Percentiles rank a stretch among this genome's conserved stretches.
Conservation (phyloP, 37 sponge, comb jelly and placozoan species). For the Amphimedon queenslandica region DNA sequence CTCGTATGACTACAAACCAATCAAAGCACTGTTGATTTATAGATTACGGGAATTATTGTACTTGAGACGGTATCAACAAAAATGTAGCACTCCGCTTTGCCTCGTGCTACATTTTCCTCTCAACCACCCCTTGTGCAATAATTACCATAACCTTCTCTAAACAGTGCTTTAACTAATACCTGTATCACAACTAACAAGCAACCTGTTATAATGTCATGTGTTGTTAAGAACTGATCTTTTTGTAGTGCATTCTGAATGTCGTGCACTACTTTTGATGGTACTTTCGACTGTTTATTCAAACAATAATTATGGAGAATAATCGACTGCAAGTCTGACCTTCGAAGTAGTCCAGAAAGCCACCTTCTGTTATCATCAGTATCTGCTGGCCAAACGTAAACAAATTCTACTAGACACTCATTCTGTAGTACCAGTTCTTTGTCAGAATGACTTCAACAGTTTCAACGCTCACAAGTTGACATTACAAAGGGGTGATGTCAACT, state of each 20-base stretch:
- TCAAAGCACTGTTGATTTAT: too few species aligned
- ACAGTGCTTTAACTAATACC: too few species aligned
- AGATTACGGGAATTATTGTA: too few species aligned
- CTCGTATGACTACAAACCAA: too few species aligned
- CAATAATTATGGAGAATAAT: conserved; percentile 31
- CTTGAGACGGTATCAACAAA: too few species aligned
- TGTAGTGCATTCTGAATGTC: conserved; percentile 12
- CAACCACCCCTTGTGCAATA: too few species aligned
- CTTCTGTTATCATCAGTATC: conserved; percentile 23
- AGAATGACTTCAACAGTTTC: conserved; percentile 11
- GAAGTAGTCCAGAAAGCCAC: conserved; percentile 27
- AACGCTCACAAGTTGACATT: not conserved
- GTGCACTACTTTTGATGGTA: conserved; percentile 28
- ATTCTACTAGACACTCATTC: conserved; percentile 32
- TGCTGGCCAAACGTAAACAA: conserved; percentile 44
- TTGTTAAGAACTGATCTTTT: conserved; percentile 25
- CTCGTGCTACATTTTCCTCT: too few species aligned
- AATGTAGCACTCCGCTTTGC: too few species aligned
- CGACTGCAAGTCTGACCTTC: conserved; percentile 6
- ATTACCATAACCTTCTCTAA: too few species aligned
- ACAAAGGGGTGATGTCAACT: conserved; percentile 1
- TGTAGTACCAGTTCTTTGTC: not conserved
- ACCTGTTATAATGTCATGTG: conserved; percentile 37
- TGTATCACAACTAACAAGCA: too few species aligned
- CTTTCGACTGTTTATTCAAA: conserved; percentile 8